Conservation (phyloP, 2,797 vertebrate species). For the Petrocephalus schoutedeni region DNA sequence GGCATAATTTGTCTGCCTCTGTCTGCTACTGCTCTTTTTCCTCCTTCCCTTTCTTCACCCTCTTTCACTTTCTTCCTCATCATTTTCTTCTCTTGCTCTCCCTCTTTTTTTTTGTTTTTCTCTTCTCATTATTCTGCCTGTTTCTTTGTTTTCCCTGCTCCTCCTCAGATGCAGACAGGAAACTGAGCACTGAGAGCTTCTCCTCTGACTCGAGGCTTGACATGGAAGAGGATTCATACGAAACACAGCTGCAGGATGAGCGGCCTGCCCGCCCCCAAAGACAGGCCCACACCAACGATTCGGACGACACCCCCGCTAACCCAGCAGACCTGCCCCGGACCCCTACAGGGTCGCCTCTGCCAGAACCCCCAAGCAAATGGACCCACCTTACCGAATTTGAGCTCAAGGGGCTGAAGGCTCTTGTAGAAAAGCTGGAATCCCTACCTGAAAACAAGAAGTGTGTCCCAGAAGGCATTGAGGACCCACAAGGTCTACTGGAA, state of each 20-base stretch:
- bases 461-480: conserved; percentile 82
- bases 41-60: not conserved
- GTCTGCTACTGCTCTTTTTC: not conserved
- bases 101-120: not conserved
- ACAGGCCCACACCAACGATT: conserved; percentile 74
- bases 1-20: not conserved
- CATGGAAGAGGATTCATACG: conserved; percentile 82
- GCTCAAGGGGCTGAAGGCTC: conserved; percentile 79
- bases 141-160: not conserved
- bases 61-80: not conserved
- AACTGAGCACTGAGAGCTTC: conserved; percentile 76
- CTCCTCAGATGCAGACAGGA: conserved; percentile 70
- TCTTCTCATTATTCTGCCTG: not conserved
- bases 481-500: conserved; percentile 82
- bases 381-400: conserved; percentile 91
- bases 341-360: conserved; percentile 73
- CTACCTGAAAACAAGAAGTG: conserved; percentile 91
- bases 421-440: conserved; percentile 91
- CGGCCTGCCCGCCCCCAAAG: conserved; percentile 62
- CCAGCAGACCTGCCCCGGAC: conserved; percentile 74
- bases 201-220: conserved; percentile 85
- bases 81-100: not conserved
- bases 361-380: conserved; percentile 72
- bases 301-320: conserved; percentile 64
- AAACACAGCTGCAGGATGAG: conserved; percentile 67